Evolutionary conservation across 2,888 invertebrate genomes (phyloP).

Genomic region (Cyclophora albipunctata): DNA sequence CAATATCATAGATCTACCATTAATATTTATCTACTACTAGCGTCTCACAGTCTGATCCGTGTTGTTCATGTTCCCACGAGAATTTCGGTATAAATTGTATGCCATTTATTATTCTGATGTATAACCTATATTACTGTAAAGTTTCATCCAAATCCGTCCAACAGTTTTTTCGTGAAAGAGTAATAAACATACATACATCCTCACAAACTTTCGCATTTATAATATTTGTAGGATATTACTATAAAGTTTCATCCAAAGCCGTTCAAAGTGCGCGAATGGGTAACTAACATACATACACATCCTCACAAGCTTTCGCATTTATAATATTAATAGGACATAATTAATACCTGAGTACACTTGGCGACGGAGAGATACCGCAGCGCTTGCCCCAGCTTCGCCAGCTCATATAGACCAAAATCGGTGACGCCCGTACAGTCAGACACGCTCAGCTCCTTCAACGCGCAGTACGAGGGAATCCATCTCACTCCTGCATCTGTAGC

Average conservation of each 20-base stretch:
- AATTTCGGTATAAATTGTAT: too few species aligned
- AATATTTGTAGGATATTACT: not conserved
- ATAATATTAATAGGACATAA: not conserved
- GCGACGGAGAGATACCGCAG: slow-evolving; percentile 94
- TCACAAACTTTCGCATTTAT: not conserved
- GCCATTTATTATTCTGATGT: too few species aligned
- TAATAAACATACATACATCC: not conserved
- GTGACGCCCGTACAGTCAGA: slow-evolving; percentile 93
- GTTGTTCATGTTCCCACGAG: too few species aligned
- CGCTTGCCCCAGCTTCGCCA: slow-evolving; percentile 92
- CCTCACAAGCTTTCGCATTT: not conserved
- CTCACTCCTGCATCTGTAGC: slow-evolving; percentile 90
- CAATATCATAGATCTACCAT: too few species aligned
- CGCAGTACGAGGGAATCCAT: slow-evolving; percentile 92
- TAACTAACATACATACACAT: not conserved
- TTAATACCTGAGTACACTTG: slow-evolving; percentile 85
- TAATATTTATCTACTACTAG: too few species aligned
- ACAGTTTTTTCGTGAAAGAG: too few species aligned
- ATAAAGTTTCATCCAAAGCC: not conserved
- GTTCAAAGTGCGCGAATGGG: not conserved
- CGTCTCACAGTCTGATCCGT: too few species aligned
- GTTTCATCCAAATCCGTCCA: too few species aligned
- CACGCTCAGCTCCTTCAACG: slow-evolving; percentile 89
- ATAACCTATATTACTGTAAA: too few species aligned
- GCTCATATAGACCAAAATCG: slow-evolving; percentile 92